phyloP scores from a whole-genome alignment of 2,888 invertebrate species.

The Orthosia cruda region DNA sequence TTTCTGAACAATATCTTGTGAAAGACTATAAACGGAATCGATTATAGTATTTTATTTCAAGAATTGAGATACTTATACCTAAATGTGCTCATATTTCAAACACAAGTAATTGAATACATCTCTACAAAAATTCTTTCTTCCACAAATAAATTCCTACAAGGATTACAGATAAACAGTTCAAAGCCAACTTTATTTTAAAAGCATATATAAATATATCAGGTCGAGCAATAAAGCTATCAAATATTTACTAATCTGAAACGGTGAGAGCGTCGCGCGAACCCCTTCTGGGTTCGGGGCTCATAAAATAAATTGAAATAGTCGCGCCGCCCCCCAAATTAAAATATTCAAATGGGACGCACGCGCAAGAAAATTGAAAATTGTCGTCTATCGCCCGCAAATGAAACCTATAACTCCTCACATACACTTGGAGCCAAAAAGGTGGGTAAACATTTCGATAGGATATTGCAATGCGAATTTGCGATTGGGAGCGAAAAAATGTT shows the following conservation, averaged over 20 bases:
- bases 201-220: constrained; percentile 89
- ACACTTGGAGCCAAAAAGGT: constrained; percentile 80
- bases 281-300: constrained; percentile 90
- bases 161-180: constrained; percentile 50
- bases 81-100: not conserved
- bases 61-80: not conserved
- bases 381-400: constrained; percentile 92
- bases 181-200: constrained; percentile 82
- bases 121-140: constrained; percentile 15
- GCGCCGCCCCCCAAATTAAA: constrained; percentile 92
- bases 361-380: constrained; percentile 92
- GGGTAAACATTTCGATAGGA: constrained; percentile 67
- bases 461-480: constrained; percentile 65
- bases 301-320: constrained; percentile 92
- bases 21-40: not conserved
- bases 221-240: constrained; percentile 91
- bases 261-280: constrained; percentile 88
- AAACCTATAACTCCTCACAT: constrained; percentile 91
- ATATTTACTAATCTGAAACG: constrained; percentile 92
- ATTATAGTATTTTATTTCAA: not conserved
- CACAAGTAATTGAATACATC: not conserved
- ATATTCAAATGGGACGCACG: constrained; percentile 92
- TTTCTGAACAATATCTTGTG: not conserved
- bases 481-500: constrained; percentile 52
- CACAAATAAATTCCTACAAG: constrained; percentile 27